Base-by-base conservation (phyloP, 2,113 vertebrate genomes). In the Megaleporinus macrocephalus region DNA sequence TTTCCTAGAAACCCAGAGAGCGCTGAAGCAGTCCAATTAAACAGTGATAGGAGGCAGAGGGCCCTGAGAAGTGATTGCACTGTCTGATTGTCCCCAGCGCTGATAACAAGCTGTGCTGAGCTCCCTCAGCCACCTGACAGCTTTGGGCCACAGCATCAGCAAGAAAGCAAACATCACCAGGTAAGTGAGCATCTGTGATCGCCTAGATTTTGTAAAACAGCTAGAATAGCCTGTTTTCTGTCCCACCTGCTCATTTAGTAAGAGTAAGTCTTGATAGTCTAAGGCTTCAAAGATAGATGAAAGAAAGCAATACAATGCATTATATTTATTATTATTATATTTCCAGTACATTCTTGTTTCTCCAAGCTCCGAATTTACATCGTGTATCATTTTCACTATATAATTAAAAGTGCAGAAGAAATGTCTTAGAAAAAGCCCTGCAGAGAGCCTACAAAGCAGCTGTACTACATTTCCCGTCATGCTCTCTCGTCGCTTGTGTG, bases 401-500 rank as follows among this genome's bases (percentile, higher is more conserved):
- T 63, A 4, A 63, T 15, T 14, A 15, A 63, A 13, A 24, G 12
- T 3, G 3, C 10, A 62, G 15, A 16, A 11, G 20, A 14, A 36
- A 36, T 20, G 6, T 33, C 10, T 66, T 33, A 3, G 63, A 29
- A 33, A 29, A n/a, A n/a, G n/a, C n/a, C n/a, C n/a, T n/a, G n/a
- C n/a, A n/a, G n/a, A n/a, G n/a, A n/a, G n/a, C n/a, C 44, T 71
- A 71, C 41, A 24, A 16, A 53, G 41, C 12, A 9, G 57, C 15
- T 7, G 53, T 13, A 89, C 85, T 86, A 83, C 89, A 88, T 85
- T 86, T 87, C 79, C 85, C 89, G 83, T 70, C n/a, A 80, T 24
- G n/a, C 85, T 15, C 15, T 51, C 30, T 36, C 57, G 85, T 86
- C 87, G 86, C 87, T 66, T 66, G 53, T 29, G 53, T 88, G 86